Percentiles rank a stretch among this genome's conserved stretches.
Evolutionary conservation across 2,113 vertebrate species (phyloP).

Genomic region (Dicerorhinus sumatrensis): DNA sequence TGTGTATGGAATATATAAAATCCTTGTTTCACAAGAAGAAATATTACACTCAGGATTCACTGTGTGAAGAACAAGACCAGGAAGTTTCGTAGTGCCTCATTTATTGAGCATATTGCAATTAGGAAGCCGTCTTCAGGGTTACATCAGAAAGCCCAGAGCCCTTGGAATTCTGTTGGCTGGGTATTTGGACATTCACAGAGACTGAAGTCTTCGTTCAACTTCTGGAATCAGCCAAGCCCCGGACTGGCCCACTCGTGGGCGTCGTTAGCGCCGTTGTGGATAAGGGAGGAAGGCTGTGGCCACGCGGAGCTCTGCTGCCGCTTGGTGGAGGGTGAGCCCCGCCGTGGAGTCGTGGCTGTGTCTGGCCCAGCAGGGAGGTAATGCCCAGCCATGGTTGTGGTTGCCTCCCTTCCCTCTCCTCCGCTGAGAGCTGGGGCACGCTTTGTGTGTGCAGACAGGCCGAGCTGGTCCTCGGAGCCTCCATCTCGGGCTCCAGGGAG

Average conservation of each 20-base stretch:
- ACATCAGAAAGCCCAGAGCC: background rate
- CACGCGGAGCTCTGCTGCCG: slow-evolving; percentile 65
- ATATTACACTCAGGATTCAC: background rate
- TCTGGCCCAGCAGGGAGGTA: slow-evolving; percentile 66
- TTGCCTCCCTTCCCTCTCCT: background rate
- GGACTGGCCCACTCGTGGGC: background rate
- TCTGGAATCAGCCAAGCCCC: background rate
- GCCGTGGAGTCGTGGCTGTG: background rate
- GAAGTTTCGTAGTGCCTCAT: background rate
- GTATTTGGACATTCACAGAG: background rate
- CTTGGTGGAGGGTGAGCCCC: slow-evolving; percentile 57
- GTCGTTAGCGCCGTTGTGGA: slow-evolving; percentile 15
- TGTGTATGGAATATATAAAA: slow-evolving; percentile 2
- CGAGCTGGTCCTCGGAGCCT: background rate
- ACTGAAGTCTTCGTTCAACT: background rate
- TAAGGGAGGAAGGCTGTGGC: background rate
- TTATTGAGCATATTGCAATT: background rate
- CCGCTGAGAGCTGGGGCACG: background rate
- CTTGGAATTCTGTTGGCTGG: background rate
- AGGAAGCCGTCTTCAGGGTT: background rate
- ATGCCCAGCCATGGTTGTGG: slow-evolving; percentile 32
- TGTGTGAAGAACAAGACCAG: background rate
- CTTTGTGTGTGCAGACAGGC: background rate
- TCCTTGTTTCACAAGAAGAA: background rate
- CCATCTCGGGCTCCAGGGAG: background rate